Conservation (phyloP, 2,797 vertebrate species). For the Apogon talboti region DNA sequence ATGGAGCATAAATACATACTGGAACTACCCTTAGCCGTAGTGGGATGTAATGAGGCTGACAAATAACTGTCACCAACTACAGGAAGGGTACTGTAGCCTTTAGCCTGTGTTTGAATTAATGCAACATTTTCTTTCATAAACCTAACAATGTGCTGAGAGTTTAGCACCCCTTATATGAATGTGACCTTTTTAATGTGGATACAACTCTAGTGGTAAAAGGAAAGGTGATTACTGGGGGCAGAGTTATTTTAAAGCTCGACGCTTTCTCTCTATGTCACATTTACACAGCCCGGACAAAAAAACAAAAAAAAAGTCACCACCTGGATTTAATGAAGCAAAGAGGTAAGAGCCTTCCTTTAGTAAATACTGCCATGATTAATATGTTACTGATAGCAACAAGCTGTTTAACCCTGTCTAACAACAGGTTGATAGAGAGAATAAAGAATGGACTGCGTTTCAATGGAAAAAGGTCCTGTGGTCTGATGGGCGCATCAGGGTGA, state of each 20-base stretch:
- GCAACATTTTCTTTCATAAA: constrained; percentile 2
- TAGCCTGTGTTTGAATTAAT: constrained; percentile 17
- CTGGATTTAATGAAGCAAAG: too few relatives aligned
- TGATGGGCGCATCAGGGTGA: too few relatives aligned
- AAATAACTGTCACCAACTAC: not conserved
- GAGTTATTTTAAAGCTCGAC: not conserved
- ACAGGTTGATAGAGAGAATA: too few relatives aligned
- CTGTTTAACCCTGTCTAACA: too few relatives aligned
- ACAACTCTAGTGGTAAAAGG: constrained; percentile 3
- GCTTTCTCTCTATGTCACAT: constrained; percentile 3
- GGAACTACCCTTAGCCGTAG: not conserved
- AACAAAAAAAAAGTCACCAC: too few relatives aligned
- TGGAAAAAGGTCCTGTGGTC: too few relatives aligned
- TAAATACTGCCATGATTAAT: too few relatives aligned
- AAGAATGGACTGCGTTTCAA: too few relatives aligned
- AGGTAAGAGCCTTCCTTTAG: too few relatives aligned
- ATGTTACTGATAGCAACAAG: too few relatives aligned
- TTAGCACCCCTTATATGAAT: constrained; percentile 20
- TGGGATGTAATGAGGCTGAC: constrained; percentile 4
- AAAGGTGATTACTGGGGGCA: constrained; percentile 11
- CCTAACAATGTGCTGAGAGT: not conserved
- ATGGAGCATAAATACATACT: not conserved
- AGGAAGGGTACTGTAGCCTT: too few relatives aligned
- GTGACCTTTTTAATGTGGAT: constrained; percentile 5
- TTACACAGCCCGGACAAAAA: not conserved